These are phyloP conservation scores for Gastrophysa polygoni DNA, from an alignment of 2,888 invertebrate species.

Conservation along the genomic window DNA sequence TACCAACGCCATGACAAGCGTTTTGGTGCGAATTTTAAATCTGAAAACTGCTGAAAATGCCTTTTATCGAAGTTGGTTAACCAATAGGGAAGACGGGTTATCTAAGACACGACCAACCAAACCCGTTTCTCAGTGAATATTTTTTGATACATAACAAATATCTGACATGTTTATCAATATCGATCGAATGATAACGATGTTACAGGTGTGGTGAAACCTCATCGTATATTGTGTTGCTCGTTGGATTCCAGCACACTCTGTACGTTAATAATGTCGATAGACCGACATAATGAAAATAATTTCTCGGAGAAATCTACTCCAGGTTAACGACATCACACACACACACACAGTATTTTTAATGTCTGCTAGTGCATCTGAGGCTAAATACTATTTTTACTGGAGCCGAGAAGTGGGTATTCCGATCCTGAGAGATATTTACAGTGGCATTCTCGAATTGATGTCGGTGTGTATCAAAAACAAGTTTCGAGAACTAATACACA, in stretches of 20 bases:
- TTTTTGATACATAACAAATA: no score
- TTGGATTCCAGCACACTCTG: not conserved
- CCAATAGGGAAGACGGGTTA: no score
- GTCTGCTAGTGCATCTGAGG: not conserved
- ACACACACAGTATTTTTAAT: conserved; percentile 7
- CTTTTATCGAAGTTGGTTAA: no score
- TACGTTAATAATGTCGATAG: not conserved
- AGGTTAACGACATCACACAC: not conserved
- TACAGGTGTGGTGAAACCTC: no score
- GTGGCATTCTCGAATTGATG: conserved; percentile 15
- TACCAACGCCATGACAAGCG: no score
- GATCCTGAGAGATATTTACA: conserved; percentile 17
- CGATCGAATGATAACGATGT: no score
- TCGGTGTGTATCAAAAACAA: conserved; percentile 17
- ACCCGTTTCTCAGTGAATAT: no score
- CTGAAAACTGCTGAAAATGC: no score
- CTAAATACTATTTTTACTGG: conserved; percentile 16
- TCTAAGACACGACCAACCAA: no score
- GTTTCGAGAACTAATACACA: conserved; percentile 15
- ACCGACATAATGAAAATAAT: not conserved
- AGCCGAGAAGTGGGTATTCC: conserved; percentile 14
- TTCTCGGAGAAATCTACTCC: not conserved
- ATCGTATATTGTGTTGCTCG: no score
- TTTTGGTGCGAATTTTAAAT: no score
- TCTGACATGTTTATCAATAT: no score